Evolutionary conservation across 2,797 vertebrate species (phyloP), one percentile per base, ranked within the genome.

Genomic region (Craterocephalus amniculus): DNA sequence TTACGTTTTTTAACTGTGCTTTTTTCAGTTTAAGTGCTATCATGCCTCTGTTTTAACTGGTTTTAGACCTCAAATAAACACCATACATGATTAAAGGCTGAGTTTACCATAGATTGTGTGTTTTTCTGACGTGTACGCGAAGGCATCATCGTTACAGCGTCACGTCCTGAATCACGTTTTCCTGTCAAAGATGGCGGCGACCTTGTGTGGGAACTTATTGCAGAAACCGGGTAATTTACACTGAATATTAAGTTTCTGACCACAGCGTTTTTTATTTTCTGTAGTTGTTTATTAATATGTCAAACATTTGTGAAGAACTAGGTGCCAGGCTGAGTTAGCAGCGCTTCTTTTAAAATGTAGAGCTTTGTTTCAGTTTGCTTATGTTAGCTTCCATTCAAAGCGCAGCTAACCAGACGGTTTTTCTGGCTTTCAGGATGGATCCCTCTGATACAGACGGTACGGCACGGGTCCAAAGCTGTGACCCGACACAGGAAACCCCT

Each of bases 401-500:
- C 6, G 38, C 38, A 40, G 16, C 43, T n/a, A 45, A 58, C 24
- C 12, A 24, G 34, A 2, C 18, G 22, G 59, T 16, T 31, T 31
- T 1, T 63, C 12, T 83, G 27, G 2, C 1, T 82, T 87, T 26
- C 84, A 99, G 98, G 90, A 75, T 94, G 94, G 94, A 84, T 96
- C 54, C 97, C 97, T 2, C 76, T 93, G 29, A 76, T 87, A 16
- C 97, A 95, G 78, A 83, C 77, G 11, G 81, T 96, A 2, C 96
- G 97, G 2, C 93, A 91, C 81, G 94, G 95, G 74, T 97, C 97
- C 85, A 99, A 97, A 79, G 91, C 97, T 0, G 96, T 99, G 48
- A 99, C 98, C 0, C 96, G 98, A 1, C 97, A 99, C 89, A 92
- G 81, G 83, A 97, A 82, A 20, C 95, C 96, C 2, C 78, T 97